Evolutionary conservation across 2,797 vertebrate species (phyloP).

Genomic region (Pseudochirops cupreus): DNA sequence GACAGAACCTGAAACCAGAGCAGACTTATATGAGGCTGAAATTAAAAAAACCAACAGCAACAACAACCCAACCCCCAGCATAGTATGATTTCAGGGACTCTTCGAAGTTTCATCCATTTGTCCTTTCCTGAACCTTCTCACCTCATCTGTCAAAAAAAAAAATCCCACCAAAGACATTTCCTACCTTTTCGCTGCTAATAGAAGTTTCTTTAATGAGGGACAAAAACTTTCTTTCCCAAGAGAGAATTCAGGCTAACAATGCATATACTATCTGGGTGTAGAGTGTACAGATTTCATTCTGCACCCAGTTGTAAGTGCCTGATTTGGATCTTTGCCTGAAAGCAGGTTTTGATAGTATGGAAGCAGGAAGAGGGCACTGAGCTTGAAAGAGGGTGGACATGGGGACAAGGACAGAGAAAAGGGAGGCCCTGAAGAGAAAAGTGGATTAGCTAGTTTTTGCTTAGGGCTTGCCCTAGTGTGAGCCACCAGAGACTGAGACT

Average conservation of each 20-base stretch:
- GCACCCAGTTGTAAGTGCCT: background rate
- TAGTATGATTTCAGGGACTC: background rate
- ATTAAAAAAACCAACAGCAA: background rate
- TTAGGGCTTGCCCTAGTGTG: background rate
- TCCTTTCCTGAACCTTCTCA: background rate
- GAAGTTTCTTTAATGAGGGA: conserved; percentile 12
- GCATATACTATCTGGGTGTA: background rate
- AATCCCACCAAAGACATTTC: background rate
- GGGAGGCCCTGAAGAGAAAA: background rate
- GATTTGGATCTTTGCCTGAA: conserved; percentile 38
- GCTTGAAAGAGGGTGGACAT: background rate
- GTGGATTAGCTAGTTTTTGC: background rate
- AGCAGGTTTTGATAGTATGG: background rate
- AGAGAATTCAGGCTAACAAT: background rate
- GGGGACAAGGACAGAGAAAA: background rate
- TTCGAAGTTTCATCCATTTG: background rate
- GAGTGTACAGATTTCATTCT: background rate
- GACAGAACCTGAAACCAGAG: background rate
- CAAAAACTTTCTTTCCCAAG: background rate
- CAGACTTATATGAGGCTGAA: background rate
- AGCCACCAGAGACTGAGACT: background rate
- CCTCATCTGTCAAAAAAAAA: background rate
- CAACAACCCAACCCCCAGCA: no score
- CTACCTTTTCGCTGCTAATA: background rate
- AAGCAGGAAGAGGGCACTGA: conserved; percentile 11